Conservation (phyloP, 2,888 invertebrate species). For the Eudemis profundana region DNA sequence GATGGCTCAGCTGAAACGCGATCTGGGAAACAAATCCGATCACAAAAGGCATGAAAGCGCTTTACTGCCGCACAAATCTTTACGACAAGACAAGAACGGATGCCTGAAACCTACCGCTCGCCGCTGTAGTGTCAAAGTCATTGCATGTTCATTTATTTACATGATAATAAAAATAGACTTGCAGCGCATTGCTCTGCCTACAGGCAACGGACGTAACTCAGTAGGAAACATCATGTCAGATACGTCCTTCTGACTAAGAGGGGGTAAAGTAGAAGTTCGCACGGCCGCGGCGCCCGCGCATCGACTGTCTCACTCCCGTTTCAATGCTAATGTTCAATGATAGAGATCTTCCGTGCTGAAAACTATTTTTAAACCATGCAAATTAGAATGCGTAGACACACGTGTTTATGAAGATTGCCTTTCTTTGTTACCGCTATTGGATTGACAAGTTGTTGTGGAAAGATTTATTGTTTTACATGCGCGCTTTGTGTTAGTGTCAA, state of each 20-base stretch:
- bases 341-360: constrained; percentile 24
- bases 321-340: constrained; percentile 33
- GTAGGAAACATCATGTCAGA: background rate
- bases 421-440: constrained; percentile 29
- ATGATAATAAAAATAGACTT: constrained; percentile 33
- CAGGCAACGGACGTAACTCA: background rate
- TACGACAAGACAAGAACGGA: constrained; percentile 1
- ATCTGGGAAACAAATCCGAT: background rate
- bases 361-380: constrained; percentile 30
- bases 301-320: constrained; percentile 6
- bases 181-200: background rate
- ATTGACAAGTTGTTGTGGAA: constrained; percentile 34
- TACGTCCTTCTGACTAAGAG: background rate
- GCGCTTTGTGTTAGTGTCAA: constrained; percentile 26
- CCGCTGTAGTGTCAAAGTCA: constrained; percentile 31
- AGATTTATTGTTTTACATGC: constrained; percentile 34
- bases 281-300: constrained; percentile 19
- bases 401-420: constrained; percentile 26
- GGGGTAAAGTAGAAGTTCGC: constrained; percentile 4
- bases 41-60: background rate
- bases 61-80: constrained; percentile 10
- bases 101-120: constrained; percentile 2
- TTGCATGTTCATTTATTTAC: constrained; percentile 38
- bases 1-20: too few species aligned
- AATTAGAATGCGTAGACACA: constrained; percentile 30